Percentiles rank a stretch among this genome's conserved stretches.
These are phyloP conservation scores for Sebastolobus alascanus DNA, from an alignment of 2,797 vertebrate genomes.

Conservation along the genomic window DNA sequence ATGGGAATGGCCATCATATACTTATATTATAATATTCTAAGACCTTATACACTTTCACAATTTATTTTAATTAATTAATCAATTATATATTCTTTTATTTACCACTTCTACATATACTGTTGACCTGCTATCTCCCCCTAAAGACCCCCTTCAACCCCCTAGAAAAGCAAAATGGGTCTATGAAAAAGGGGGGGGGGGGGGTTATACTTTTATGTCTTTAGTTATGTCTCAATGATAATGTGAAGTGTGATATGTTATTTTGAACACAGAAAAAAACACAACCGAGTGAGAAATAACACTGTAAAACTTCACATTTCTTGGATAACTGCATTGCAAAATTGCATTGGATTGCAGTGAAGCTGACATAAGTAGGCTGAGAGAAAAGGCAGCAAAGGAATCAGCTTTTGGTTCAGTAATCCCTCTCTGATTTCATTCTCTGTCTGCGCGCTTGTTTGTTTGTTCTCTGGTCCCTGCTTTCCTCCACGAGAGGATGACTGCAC, in stretches of 20 bases:
- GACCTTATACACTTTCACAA: too few relatives aligned
- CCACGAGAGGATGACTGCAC: conserved; percentile 66
- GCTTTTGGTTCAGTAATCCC: conserved; percentile 71
- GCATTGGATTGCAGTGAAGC: conserved; percentile 55
- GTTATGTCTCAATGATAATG: neutral
- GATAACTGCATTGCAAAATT: conserved; percentile 26
- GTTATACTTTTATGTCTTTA: neutral
- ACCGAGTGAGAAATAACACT: conserved; percentile 13
- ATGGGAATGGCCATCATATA: too few relatives aligned
- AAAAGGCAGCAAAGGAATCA: conserved; percentile 61
- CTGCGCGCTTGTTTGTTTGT: conserved; percentile 72
- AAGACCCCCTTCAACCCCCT: too few relatives aligned
- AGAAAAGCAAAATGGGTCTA: too few relatives aligned
- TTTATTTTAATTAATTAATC: too few relatives aligned
- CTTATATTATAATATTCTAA: too few relatives aligned
- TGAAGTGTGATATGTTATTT: conserved; percentile 1
- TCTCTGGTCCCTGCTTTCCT: conserved; percentile 65
- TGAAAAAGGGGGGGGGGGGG: too few relatives aligned
- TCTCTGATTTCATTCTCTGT: conserved; percentile 69
- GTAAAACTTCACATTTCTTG: conserved; percentile 38
- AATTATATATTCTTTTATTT: too few relatives aligned
- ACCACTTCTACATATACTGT: too few relatives aligned
- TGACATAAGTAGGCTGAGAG: conserved; percentile 58
- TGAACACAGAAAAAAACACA: neutral
- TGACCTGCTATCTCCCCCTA: too few relatives aligned